These are phyloP conservation scores for Tyria jacobaeae DNA, from an alignment of 2,888 invertebrate species.

Conservation along the genomic window DNA sequence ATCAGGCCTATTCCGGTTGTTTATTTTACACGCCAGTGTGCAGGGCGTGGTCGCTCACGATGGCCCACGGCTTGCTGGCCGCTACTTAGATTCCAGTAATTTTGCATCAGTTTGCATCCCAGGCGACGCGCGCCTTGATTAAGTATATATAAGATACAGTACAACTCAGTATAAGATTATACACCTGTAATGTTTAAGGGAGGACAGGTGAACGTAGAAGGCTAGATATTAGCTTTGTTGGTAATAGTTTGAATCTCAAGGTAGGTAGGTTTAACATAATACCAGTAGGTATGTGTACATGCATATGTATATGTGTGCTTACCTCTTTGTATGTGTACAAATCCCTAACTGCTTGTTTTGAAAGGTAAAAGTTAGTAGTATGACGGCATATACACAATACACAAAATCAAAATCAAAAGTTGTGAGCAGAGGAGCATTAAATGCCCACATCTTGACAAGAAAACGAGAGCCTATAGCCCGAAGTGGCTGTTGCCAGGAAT, in stretches of 20 bases:
- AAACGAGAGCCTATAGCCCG: too few relatives aligned
- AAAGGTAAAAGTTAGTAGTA: too few relatives aligned
- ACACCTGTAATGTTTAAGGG: constrained; percentile 39
- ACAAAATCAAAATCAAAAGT: too few relatives aligned
- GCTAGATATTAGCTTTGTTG: constrained; percentile 5
- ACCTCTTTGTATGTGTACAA: too few relatives aligned
- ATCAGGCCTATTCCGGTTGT: constrained; percentile 45
- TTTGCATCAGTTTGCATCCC: constrained; percentile 43
- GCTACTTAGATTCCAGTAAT: constrained; percentile 57
- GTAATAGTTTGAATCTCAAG: constrained; percentile 1
- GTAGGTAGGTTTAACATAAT: not conserved
- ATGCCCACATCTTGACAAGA: too few relatives aligned
- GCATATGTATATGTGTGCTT: too few relatives aligned
- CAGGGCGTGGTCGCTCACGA: constrained; percentile 76
- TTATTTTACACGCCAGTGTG: constrained; percentile 53
- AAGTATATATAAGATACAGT: constrained; percentile 30
- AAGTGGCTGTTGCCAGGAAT: too few relatives aligned
- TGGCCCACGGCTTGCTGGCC: constrained; percentile 61
- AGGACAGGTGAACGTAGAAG: constrained; percentile 24
- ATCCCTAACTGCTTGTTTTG: too few relatives aligned
- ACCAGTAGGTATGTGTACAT: too few relatives aligned
- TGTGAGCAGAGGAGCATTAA: too few relatives aligned
- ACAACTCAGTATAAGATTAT: constrained; percentile 37
- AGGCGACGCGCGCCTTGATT: constrained; percentile 40
- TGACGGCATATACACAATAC: too few relatives aligned